Base-by-base conservation (phyloP, 2,797 vertebrate species). In the Heteromormyrus szaboi region DNA sequence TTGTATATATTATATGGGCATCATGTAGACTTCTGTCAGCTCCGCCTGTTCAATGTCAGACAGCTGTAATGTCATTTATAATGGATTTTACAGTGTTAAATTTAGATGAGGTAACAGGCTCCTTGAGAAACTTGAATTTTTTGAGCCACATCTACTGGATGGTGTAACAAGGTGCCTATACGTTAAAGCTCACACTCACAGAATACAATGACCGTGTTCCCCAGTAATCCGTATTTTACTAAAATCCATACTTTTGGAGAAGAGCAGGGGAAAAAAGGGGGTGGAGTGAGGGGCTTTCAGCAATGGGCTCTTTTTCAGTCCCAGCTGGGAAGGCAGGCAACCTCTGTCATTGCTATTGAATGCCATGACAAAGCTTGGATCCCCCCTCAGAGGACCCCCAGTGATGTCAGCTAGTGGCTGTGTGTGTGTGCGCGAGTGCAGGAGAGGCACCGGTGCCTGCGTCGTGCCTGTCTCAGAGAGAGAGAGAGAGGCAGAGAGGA, bases 331-430 rank as follows among this genome's bases (percentile, higher is more conserved):
- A 29, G 44, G 46, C 33, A 48, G 44, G 22, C 25, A 88, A 87
- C 90, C 44, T 50, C 72, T 33, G 41, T 48, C 46, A 59, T 12
- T 68, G 37, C n/a, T 50, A 48, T 51, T 53, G 53, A 86, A 48
- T 29, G n/a, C 7, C 29, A 29, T 22, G 48, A 29, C 11, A 22
- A 25, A 33, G n/a, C 83, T 59, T 33, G n/a, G 88, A 86, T 89
- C 89, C 94, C 95, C 95, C 95, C 95, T 95, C 92, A 76, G 92
- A 85, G 95, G 95, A 94, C 91, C 96, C 96, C 95, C 92, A 91
- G 83, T 94, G 96, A 97, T 97, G 96, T 96, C 96, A 95, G 95
- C 41, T 89, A 90, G 90, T 91, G 94, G 90, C 68, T 59, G 87
- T 83, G 87, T 88, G 87, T 88, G 89, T 89, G 62, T 90, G 88